Conservation (phyloP, 2,113 vertebrate species). For the Galeopterus variegatus region DNA sequence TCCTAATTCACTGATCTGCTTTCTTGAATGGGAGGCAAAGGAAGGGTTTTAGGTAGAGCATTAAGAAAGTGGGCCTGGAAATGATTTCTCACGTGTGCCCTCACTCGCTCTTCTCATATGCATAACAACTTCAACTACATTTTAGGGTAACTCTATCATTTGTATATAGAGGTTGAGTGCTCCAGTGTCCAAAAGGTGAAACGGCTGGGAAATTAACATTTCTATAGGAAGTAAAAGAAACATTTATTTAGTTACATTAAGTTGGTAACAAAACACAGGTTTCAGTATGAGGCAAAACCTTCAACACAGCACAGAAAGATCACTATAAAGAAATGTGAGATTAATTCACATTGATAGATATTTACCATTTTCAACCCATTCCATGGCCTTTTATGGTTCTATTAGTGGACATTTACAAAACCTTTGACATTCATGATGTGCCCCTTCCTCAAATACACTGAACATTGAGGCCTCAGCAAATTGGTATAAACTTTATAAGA, state of each 20-base stretch:
- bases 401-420: not conserved
- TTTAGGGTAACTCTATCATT: not conserved
- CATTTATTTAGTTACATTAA: not conserved
- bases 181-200: not conserved
- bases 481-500: not conserved
- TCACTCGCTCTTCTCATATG: not conserved
- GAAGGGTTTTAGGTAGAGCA: not conserved
- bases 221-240: slow-evolving; percentile 28
- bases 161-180: not conserved
- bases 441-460: not conserved
- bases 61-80: not conserved
- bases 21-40: not conserved
- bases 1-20: not conserved
- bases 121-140: not conserved
- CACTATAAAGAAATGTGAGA: slow-evolving; percentile 27
- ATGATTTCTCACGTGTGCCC: not conserved
- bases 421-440: not conserved
- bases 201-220: not conserved
- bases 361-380: slow-evolving; percentile 19
- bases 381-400: not conserved
- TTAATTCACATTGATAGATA: not conserved
- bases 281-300: not conserved
- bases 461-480: not conserved
- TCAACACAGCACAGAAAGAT: not conserved
- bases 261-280: not conserved